phyloP scores from a whole-genome alignment of 2,888 invertebrate species.

The Leptinotarsa tumamoca region DNA sequence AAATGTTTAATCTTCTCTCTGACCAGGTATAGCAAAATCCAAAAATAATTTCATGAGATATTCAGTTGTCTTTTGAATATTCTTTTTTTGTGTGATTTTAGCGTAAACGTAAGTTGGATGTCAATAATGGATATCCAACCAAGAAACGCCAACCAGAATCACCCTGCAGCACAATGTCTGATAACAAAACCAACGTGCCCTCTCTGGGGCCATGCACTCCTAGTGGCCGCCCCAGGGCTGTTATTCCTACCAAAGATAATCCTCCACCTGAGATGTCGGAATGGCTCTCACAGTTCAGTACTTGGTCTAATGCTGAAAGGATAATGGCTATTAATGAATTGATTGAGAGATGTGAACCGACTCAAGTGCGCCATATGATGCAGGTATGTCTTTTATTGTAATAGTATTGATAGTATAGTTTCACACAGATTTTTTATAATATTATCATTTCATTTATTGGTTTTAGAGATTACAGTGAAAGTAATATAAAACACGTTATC shows the following conservation, averaged over 20 bases:
- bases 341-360: slow-evolving; percentile 87
- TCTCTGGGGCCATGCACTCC: slow-evolving; percentile 38
- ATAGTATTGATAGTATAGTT: no score
- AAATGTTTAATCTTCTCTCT: slow-evolving; percentile 66
- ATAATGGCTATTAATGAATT: slow-evolving; percentile 90
- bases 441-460: no score
- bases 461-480: no score
- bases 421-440: no score
- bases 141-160: slow-evolving; percentile 64
- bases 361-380: slow-evolving; percentile 96
- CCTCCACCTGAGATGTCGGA: slow-evolving; percentile 82
- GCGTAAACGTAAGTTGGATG: slow-evolving; percentile 68
- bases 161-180: slow-evolving; percentile 33
- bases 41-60: slow-evolving; percentile 1
- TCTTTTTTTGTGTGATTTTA: slow-evolving; percentile 54
- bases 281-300: slow-evolving; percentile 82
- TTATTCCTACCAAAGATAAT: slow-evolving; percentile 82
- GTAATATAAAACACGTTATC: no score
- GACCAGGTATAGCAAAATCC: slow-evolving; percentile 44
- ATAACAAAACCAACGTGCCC: slow-evolving; percentile 28
- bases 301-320: slow-evolving; percentile 91
- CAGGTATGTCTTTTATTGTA: slow-evolving; percentile 65
- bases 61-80: not conserved
- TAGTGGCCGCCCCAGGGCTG: slow-evolving; percentile 60
- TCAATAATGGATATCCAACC: slow-evolving; percentile 68